Evolutionary conservation across 2,888 invertebrate species (phyloP), one percentile per base, ranked within the genome.

Genomic region (Notocelia uddmanniana): DNA sequence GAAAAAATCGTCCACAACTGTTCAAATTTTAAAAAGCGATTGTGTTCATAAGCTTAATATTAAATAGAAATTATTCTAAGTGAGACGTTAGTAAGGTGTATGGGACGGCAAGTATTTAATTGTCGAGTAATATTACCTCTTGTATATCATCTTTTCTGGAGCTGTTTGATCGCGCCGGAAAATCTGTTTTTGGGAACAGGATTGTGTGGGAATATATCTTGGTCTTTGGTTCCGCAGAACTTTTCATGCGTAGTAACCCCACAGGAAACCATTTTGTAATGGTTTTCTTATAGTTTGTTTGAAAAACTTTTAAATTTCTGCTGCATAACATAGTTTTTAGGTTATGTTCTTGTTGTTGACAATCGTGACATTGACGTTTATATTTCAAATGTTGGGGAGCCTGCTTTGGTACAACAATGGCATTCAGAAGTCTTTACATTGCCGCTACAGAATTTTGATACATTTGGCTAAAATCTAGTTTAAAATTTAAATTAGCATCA

Each of bases 171-270:
- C 93, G 84, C 69, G 86, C 80, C 60, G 92, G 89, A 81, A 91
- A 91, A 82, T 87, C 85, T 0, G 90, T 90, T 82, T 90, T 92
- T 3, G 93, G 92, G 18, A 88, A 87, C 9, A 92, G 79, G 80
- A 93, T 86, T 34, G 93, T 93, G 73, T 93, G 89, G 34, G 93
- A 92, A 84, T 93, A 93, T 6, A 87, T 83, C 77, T 92, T 93
- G 1, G 84, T 91, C 76, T 89, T 91, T 2, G 86, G 83, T 68
- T 88, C 88, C 9, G 79, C 79, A 34, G 92, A 85, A 79, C 88
- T 89, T 81, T 89, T 90, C 19, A 71, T 68, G 23, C 91, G 87
- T 1, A 78, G 50, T 55, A 81, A 86, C 48, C 77, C 76, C 18
- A 78, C 45, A 64, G 81, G 86, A 71, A 75, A 74, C 85, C 85